phyloP scores from a whole-genome alignment of 2,888 invertebrate genomes.

The Ichneumoninae sp. region DNA sequence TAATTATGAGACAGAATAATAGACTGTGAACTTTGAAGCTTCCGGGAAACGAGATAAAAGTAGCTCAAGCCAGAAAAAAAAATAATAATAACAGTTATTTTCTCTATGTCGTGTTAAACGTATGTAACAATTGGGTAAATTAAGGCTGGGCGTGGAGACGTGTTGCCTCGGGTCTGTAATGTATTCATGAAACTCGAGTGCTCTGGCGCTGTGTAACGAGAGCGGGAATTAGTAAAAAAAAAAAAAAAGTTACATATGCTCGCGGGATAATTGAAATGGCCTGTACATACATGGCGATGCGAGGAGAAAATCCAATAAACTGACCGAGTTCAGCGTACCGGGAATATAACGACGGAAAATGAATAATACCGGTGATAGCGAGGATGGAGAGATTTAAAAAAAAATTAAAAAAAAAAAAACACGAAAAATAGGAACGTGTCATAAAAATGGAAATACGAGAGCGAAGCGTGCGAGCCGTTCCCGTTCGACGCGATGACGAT shows the following conservation, averaged over 20 bases:
- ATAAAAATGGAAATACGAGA: conserved; percentile 16
- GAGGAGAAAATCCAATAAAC: conserved; percentile 38
- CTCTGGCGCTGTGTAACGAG: conserved; percentile 5
- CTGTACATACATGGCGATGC: neutral
- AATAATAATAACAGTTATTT: neutral
- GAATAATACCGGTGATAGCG: conserved; percentile 3
- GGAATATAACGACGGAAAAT: conserved; percentile 2
- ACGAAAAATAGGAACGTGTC: neutral
- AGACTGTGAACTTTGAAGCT: neutral
- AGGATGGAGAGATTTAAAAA: neutral
- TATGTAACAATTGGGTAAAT: conserved; percentile 13
- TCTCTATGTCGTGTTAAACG: neutral
- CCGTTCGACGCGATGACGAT: neutral
- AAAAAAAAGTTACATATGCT: conserved; percentile 12
- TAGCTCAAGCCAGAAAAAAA: neutral
- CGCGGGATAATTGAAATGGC: conserved; percentile 16
- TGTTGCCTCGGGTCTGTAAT: neutral
- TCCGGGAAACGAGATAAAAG: neutral
- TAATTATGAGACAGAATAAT: too few relatives aligned
- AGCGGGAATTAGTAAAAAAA: conserved; percentile 22
- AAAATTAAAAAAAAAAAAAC: neutral
- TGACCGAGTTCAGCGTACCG: conserved; percentile 7
- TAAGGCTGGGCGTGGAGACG: neutral
- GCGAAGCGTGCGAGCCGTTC: neutral
- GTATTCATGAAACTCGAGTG: neutral